These are phyloP conservation scores for Melanotaenia duboulayi DNA, from an alignment of 2,113 vertebrate species.

Conservation along the genomic window DNA sequence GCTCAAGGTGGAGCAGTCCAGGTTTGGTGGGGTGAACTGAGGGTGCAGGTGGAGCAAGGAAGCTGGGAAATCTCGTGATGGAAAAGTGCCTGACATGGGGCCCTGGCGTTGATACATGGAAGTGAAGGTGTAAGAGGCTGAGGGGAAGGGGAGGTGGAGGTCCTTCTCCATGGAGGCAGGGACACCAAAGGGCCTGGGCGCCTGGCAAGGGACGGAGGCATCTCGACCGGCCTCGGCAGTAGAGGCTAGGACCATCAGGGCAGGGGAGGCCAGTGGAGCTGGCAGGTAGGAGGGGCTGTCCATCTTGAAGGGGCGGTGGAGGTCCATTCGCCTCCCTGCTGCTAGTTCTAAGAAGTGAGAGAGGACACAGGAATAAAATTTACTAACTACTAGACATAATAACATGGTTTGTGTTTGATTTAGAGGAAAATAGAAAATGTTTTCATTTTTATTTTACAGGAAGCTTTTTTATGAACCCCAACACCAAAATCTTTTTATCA, in stretches of 20 bases:
- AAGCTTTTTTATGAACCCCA: not conserved
- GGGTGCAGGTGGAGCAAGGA: conserved; percentile 96
- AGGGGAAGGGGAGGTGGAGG: conserved; percentile 95
- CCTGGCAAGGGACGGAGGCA: conserved; percentile 95
- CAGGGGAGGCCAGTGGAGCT: conserved; percentile 94
- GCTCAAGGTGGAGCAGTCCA: conserved; percentile 95
- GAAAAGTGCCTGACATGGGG: conserved; percentile 90
- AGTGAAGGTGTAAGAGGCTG: conserved; percentile 96
- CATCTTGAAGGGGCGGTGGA: conserved; percentile 99
- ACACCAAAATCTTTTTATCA: conserved; percentile 19
- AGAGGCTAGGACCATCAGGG: conserved; percentile 97
- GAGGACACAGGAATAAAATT: not conserved
- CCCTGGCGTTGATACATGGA: conserved; percentile 99
- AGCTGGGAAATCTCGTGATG: conserved; percentile 94
- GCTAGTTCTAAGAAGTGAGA: conserved; percentile 57
- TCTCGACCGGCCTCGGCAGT: conserved; percentile 95
- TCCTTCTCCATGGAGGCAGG: conserved; percentile 95
- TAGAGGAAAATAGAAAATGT: not conserved
- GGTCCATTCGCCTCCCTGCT: conserved; percentile 89
- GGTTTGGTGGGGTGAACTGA: conserved; percentile 94
- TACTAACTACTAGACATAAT: not conserved
- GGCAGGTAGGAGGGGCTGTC: conserved; percentile 98
- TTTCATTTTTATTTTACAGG: not conserved
- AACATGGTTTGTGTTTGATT: not conserved
- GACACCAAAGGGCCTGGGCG: conserved; percentile 92